Conservation (phyloP, 1,140 invertebrate species). For the Micrasema longulum region DNA sequence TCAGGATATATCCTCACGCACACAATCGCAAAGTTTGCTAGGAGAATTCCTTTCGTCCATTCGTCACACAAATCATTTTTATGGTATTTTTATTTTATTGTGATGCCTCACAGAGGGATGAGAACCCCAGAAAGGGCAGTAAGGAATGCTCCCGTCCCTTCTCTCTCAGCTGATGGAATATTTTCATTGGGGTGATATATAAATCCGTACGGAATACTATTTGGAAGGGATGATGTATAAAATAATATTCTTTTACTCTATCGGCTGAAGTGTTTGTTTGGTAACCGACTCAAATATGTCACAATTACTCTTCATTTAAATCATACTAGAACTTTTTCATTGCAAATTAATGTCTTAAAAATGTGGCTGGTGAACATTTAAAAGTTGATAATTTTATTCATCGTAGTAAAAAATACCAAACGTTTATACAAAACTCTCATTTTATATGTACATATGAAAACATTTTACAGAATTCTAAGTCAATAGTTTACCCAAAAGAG, state of each 20-base stretch:
- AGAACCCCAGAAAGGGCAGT: constrained; percentile 18
- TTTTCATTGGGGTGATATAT: constrained; percentile 40
- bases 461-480: too few species aligned
- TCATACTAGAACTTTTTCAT: too few species aligned
- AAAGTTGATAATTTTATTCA: too few species aligned
- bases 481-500: too few species aligned
- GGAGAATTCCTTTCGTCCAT: constrained; percentile 49
- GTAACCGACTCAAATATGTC: constrained; percentile 17
- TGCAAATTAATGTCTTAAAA: too few species aligned
- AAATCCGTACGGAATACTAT: constrained; percentile 41
- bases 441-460: too few species aligned
- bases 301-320: constrained; percentile 18
- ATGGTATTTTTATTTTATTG: constrained; percentile 56
- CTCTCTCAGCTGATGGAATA: constrained; percentile 43
- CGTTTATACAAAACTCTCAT: too few species aligned
- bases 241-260: constrained; percentile 13
- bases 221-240: constrained; percentile 22
- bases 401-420: too few species aligned
- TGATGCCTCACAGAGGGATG: constrained; percentile 49
- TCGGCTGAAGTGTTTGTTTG: constrained; percentile 18
- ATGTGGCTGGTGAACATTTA: too few species aligned
- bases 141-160: constrained; percentile 5
- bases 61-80: constrained; percentile 56
- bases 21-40: constrained; percentile 29
- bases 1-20: constrained; percentile 13